Evolutionary conservation across 2,888 invertebrate genomes (phyloP), one percentile per base, ranked within the genome.

Genomic region (Diaphora mendica): DNA sequence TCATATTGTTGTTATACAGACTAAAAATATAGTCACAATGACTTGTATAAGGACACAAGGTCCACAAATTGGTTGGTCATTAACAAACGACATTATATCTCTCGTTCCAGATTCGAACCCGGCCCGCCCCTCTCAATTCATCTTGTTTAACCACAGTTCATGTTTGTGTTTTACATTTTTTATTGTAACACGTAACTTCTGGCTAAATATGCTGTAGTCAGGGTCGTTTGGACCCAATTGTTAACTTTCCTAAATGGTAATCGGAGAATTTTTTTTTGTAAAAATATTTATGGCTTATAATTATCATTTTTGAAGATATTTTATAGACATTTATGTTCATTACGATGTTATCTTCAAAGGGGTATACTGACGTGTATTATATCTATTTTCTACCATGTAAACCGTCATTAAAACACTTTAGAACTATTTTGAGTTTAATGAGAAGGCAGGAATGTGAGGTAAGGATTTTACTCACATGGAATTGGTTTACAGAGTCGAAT

Each of bases 141-240:
- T 92, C 91, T 91, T 89, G 89, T 90, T 91, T 88, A 89, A 87
- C 85, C 85, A 82, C 84, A 80, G 84, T 77, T 87, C 87, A 86
- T 88, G 88, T 89, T 72, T 73, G 74, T 82, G 82, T 82, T 79
- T 82, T 79, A 84, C 76, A 66, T 83, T 89, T 91, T 81, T 84
- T 55, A 55, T 55, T 73, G 78, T 80, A 72, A 64, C 69, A 64
- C 51, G 69, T 73, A 66, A 42, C 44, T 66, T 72, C 72, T 62
- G 72, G 66, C 67, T 26, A 48, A 74, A 48, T 72, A 65, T 67
- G 48, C 48, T 59, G 66, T 55, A 48, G 66, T 55, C 51, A 44
- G 48, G 72, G 30, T 67, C 23, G n/a, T 26, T 69, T 51, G 64
- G 15, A 68, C 42, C 35, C 17, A 68, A 70, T 75, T 66, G 71